Evolutionary conservation across 2,888 invertebrate genomes (phyloP).

Genomic region (Petrolisthes cinctipes): DNA sequence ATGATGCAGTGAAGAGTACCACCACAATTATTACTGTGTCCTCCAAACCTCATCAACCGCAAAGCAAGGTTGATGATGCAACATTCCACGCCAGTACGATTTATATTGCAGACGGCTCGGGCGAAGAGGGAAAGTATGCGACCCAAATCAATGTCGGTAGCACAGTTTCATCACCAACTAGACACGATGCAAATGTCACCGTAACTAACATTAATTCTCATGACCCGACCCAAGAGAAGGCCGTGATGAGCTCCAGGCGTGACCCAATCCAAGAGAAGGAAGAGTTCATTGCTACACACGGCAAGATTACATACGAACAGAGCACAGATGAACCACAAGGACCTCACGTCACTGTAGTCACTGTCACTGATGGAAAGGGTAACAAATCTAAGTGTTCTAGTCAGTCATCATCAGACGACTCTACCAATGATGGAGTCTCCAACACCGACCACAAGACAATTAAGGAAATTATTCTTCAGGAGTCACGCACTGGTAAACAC

Average conservation of each 20-base stretch:
- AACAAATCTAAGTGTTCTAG: neutral
- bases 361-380: constrained; percentile 13
- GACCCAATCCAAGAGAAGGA: neutral
- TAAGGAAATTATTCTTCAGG: constrained; percentile 27
- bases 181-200: neutral
- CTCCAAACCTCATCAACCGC: neutral
- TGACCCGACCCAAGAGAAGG: no score
- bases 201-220: no score
- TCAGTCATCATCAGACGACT: constrained; percentile 3
- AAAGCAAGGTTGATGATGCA: neutral
- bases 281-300: neutral
- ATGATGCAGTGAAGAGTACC: neutral
- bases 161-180: neutral
- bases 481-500: constrained; percentile 41
- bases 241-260: no score
- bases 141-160: neutral
- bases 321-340: neutral
- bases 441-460: constrained; percentile 23
- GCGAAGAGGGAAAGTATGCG: neutral
- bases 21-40: constrained; percentile 27
- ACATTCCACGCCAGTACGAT: constrained; percentile 44
- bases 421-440: neutral
- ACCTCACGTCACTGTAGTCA: constrained; percentile 34
- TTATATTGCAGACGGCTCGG: constrained; percentile 18
- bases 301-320: neutral